A percentile compares a stretch with the other conserved stretches of the same genome.
These are phyloP conservation scores for Martes martes DNA, from an alignment of 2,113 vertebrate genomes.

Conservation along the genomic window DNA sequence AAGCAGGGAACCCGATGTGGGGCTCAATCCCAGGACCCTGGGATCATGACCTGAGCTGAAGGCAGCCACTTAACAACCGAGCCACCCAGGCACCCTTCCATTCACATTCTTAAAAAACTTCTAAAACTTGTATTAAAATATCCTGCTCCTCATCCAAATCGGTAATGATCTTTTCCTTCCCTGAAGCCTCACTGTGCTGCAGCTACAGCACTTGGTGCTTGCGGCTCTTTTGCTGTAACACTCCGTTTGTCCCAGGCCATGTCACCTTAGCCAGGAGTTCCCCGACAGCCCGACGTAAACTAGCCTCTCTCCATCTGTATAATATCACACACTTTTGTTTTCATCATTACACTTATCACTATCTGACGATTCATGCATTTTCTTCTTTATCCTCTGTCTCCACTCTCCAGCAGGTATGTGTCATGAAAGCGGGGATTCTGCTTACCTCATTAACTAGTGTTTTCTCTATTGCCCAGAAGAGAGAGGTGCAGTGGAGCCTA, in stretches of 20 bases:
- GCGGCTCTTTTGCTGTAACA: neutral
- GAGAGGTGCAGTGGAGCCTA: neutral
- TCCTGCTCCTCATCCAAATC: neutral
- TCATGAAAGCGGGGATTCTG: neutral
- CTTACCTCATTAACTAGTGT: neutral
- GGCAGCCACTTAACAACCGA: too few species aligned
- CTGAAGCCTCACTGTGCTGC: neutral
- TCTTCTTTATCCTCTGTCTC: neutral
- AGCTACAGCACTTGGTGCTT: accelerated
- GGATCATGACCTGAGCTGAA: too few species aligned
- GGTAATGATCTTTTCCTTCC: neutral
- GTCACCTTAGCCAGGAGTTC: neutral
- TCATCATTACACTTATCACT: neutral
- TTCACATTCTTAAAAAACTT: neutral
- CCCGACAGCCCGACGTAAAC: accelerated
- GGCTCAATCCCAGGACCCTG: too few species aligned
- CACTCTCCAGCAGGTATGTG: neutral
- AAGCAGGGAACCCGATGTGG: too few species aligned
- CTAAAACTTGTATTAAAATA: neutral
- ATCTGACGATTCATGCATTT: neutral
- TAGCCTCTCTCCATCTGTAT: neutral
- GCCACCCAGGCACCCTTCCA: neutral
- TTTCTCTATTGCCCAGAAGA: neutral
- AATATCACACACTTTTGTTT: neutral
- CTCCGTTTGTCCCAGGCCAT: neutral